Conservation (phyloP, 2,113 vertebrate genomes). For the Tychaedon coryphoeus region DNA sequence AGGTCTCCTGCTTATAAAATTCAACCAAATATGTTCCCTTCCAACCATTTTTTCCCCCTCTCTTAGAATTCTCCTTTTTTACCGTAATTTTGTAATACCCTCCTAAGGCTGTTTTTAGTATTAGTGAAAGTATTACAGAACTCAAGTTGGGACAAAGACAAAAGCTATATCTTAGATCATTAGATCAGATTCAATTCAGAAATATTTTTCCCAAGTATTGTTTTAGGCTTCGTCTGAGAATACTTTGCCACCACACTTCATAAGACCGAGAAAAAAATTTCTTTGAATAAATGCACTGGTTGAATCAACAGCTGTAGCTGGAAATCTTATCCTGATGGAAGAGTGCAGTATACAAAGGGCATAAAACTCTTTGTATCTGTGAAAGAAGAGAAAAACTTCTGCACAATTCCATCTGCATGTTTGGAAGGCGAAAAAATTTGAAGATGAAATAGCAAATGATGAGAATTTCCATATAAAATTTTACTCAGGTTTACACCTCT, state of each 20-base stretch:
- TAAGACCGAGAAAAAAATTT: not conserved
- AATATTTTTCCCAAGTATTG: not conserved
- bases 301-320: not conserved
- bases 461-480: not conserved
- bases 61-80: not conserved
- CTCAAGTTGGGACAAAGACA: not conserved
- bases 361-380: not conserved
- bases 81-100: not conserved
- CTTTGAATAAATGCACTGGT: not conserved
- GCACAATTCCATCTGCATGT: not conserved
- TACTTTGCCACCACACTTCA: not conserved
- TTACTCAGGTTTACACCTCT: not conserved
- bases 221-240: not conserved
- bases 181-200: not conserved
- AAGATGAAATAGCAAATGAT: not conserved
- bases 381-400: not conserved
- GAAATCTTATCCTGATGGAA: not conserved
- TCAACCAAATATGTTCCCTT: not conserved
- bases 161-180: not conserved
- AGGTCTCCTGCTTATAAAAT: not conserved
- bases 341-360: not conserved
- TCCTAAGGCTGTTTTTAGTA: not conserved
- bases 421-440: not conserved
- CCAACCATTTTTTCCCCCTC: accelerated
- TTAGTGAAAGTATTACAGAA: not conserved